phyloP scores from a whole-genome alignment of 1,140 invertebrate species.

The Drosophila equinoxialis region DNA sequence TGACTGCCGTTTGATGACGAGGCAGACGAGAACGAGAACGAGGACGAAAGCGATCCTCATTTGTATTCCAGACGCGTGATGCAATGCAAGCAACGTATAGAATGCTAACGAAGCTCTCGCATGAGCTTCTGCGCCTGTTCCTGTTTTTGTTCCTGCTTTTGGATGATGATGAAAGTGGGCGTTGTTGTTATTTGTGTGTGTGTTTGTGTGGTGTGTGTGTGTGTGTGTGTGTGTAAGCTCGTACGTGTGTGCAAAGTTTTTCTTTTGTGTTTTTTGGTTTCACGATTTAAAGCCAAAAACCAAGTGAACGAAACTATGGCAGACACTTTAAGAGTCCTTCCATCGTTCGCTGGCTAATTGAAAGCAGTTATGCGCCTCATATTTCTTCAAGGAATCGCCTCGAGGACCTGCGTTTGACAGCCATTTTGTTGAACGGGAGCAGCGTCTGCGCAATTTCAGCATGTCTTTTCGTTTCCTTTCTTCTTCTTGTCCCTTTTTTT shows the following conservation, averaged over 20 bases:
- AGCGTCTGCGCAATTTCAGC: conserved; percentile 40
- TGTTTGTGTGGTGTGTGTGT: background rate
- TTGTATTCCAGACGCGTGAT: conserved; percentile 80
- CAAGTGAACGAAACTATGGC: conserved; percentile 19
- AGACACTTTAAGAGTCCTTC: conserved; percentile 52
- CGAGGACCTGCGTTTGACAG: conserved; percentile 49
- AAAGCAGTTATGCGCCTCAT: conserved; percentile 66
- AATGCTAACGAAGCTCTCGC: conserved; percentile 68
- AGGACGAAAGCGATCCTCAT: conserved; percentile 80
- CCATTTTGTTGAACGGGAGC: conserved; percentile 25
- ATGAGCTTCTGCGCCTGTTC: conserved; percentile 20
- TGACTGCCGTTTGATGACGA: conserved; percentile 30
- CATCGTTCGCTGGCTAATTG: conserved; percentile 57
- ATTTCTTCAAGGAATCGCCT: conserved; percentile 52
- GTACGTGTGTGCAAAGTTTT: conserved; percentile 30
- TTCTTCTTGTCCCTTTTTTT: background rate
- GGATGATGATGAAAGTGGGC: conserved; percentile 73
- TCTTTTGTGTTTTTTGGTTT: conserved; percentile 41
- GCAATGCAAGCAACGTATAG: conserved; percentile 60
- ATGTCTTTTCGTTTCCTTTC: background rate
- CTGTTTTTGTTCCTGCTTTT: conserved; percentile 12
- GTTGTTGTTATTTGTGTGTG: conserved; percentile 12
- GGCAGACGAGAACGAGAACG: conserved; percentile 63
- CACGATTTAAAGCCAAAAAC: conserved; percentile 58
- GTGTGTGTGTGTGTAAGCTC: conserved; percentile 1